Conservation (phyloP, 2,113 vertebrate genomes). For the Nannospalax galili region DNA sequence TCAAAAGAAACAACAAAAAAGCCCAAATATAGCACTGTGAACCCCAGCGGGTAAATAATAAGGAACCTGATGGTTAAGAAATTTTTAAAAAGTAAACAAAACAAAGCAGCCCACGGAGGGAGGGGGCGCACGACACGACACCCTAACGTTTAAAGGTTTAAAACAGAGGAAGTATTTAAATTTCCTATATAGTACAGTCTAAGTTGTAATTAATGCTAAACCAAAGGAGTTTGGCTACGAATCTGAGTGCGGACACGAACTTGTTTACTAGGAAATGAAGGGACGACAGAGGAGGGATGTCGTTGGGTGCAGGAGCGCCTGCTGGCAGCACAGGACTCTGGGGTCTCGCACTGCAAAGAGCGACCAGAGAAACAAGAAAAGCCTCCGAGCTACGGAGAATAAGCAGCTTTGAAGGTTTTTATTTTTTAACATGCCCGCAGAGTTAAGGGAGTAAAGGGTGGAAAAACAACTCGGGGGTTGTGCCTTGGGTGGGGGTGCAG, state of each 20-base stretch:
- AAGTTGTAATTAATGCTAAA: constrained; percentile 20
- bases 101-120: background rate
- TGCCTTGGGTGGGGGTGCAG: background rate
- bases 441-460: background rate
- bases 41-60: background rate
- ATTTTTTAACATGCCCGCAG: too few species aligned
- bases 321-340: background rate
- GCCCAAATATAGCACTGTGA: background rate
- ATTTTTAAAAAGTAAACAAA: background rate
- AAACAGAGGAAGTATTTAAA: background rate
- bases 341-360: background rate
- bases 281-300: background rate
- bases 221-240: background rate
- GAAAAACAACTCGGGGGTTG: background rate
- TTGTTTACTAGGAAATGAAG: constrained; percentile 27
- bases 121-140: too few species aligned
- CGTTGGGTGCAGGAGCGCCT: background rate
- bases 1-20: background rate
- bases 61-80: background rate
- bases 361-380: background rate
- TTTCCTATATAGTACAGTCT: background rate
- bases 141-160: background rate
- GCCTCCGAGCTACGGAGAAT: background rate
- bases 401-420: background rate
- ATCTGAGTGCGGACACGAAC: background rate